Evolutionary conservation across 2,113 vertebrate genomes (phyloP).

Genomic region (Atractosteus spatula): DNA sequence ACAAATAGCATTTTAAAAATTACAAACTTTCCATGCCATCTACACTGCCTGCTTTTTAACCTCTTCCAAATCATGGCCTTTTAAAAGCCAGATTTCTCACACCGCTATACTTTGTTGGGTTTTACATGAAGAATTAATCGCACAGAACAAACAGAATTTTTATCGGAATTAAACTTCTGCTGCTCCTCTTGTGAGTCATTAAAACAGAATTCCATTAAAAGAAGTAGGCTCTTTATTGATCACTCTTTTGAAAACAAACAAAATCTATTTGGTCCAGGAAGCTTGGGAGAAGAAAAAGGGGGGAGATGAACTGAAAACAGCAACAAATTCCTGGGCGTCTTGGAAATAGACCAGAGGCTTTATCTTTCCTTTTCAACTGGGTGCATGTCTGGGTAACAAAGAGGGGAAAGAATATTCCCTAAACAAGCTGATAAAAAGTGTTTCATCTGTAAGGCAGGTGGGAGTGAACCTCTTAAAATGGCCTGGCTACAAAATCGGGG

Average conservation of each 20-base stretch:
- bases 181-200: conserved; percentile 35
- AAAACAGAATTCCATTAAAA: conserved; percentile 24
- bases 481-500: conserved; percentile 40
- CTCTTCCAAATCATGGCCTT: conserved; percentile 12
- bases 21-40: conserved; percentile 23
- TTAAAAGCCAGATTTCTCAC: conserved; percentile 21
- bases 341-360: conserved; percentile 40
- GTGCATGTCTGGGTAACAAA: conserved; percentile 51
- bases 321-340: conserved; percentile 49
- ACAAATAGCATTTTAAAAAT: background rate
- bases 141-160: conserved; percentile 28
- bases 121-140: conserved; percentile 45
- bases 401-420: conserved; percentile 52
- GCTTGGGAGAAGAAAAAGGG: conserved; percentile 34
- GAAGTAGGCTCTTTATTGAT: conserved; percentile 33
- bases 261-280: conserved; percentile 50
- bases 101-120: conserved; percentile 33
- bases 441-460: conserved; percentile 53
- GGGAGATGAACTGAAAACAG: conserved; percentile 43
- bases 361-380: conserved; percentile 30
- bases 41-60: background rate
- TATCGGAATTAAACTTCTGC: conserved; percentile 47
- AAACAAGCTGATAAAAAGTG: conserved; percentile 43
- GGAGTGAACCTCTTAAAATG: conserved; percentile 38
- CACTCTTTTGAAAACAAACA: conserved; percentile 57